phyloP scores from a whole-genome alignment of 1,140 invertebrate genomes.

The Formica selysi region DNA sequence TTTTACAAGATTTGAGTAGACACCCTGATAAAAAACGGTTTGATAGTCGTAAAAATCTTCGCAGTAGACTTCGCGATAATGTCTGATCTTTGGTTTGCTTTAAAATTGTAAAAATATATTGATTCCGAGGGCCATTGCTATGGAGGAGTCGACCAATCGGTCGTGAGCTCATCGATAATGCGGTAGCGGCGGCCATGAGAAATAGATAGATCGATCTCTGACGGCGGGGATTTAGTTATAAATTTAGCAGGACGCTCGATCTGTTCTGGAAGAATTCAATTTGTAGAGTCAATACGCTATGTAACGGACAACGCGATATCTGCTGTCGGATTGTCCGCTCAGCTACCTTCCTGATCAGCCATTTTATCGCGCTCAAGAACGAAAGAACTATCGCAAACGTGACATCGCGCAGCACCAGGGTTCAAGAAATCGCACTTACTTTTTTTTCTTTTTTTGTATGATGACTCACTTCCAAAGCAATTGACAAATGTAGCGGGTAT shows the following conservation, averaged over 20 bases:
- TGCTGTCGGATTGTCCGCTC: conserved; percentile 28
- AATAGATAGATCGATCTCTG: conserved; percentile 47
- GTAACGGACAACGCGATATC: conserved; percentile 46
- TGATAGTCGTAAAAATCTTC: not conserved
- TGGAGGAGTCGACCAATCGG: not conserved
- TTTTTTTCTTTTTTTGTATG: not conserved
- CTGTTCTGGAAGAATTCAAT: conserved; percentile 51
- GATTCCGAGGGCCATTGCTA: not conserved
- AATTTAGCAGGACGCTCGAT: conserved; percentile 51
- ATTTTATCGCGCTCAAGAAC: conserved; percentile 35
- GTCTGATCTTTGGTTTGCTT: not conserved
- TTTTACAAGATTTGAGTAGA: too few relatives aligned
- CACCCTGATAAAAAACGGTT: not conserved
- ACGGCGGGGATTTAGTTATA: conserved; percentile 55
- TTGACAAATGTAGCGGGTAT: not conserved
- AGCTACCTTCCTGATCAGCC: conserved; percentile 42
- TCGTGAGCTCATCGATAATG: conserved; percentile 6
- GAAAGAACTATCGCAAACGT: conserved; percentile 25
- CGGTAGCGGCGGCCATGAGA: conserved; percentile 12
- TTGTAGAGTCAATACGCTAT: conserved; percentile 55
- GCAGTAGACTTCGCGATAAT: not conserved
- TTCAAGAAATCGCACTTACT: conserved; percentile 33
- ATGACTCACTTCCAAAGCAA: not conserved
- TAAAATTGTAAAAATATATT: conserved; percentile 21
- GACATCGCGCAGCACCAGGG: not conserved